Evolutionary conservation across 2,113 vertebrate species (phyloP), one percentile per base, ranked within the genome.

Genomic region (Cepphus grylle): DNA sequence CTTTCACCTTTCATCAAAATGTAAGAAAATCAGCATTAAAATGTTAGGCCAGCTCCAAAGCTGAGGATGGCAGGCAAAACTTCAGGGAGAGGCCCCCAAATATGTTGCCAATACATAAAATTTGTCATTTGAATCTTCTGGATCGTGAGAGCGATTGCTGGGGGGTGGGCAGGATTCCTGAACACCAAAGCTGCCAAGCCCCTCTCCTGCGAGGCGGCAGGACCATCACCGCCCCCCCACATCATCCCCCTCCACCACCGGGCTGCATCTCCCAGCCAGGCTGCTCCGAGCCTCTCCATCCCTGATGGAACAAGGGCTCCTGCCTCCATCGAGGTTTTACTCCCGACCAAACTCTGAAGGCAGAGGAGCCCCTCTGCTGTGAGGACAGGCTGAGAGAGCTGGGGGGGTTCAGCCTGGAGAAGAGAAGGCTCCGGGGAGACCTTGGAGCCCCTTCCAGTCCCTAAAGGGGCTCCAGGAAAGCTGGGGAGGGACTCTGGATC

Each of bases 171-270:
- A 25, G 49, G 38, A 42, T 12, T 73, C 50, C 38, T 16, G 15
- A 72, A 53, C 25, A 4, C 16, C 36, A 19, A 62, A 23, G 50
- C 26, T 52, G 47, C 19, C 18, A 27, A 79, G 7, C 3, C 40
- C 52, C 1, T 67, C 26, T 71, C 32, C 38, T 3, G 26, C 0
- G 3, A 77, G 45, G 25, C 27, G 1, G 19, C 3, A 4, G 53
- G 32, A 70, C 40, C 53, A 2, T 12, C 26, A 16, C 16, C 32
- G 14, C 38, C 6, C 42, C 21, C 3, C 23, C 18, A 1, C 19
- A 9, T 27, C 55, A 10, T 15, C 66, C 13, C 6, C 4, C 34
- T n/a, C 49, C 66, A 4, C 1, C 1, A 21, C n/a, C 8, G 1
- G 78, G 66, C 43, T 88, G 88, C 63, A 49, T 55, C 32, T 84